Evolutionary conservation across 2,113 vertebrate genomes (phyloP), one percentile per base, ranked within the genome.

Genomic region (Carettochelys insculpta): DNA sequence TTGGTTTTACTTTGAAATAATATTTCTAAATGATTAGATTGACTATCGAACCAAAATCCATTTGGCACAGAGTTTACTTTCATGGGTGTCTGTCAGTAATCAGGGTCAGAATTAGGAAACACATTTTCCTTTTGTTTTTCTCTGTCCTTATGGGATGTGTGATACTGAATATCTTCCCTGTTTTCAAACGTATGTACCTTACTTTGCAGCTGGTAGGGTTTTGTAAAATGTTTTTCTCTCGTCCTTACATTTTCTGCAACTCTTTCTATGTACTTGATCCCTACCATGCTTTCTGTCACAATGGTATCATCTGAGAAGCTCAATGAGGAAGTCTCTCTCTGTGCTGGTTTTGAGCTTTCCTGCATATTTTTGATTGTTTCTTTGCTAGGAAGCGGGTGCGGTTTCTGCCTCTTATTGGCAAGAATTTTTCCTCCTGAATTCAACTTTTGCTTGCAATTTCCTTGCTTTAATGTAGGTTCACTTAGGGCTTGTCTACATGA

Each of bases 1-100:
- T 90, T 97, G 94, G 54, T 94, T 95, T 95, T 91, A 89, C 80
- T 95, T 96, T 93, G 45, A 43, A 93, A 45, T 84, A 80, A 65
- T 86, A 38, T 95, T 80, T 90, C 82, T 86, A 86, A 92, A 94
- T 89, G n/a, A 89, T 90, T 92, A 93, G 78, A 89, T 61, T 94
- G 58, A 0, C 0, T 80, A 77, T 80, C 92, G 94, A 89, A 58
- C 92, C 86, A 65, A 76, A 82, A 53, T 86, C 87, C 61, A 34
- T 54, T 91, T 91, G 96, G 88, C 91, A 76, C 24, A 86, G 88
- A 52, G 58, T 82, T 92, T 91, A 51, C 83, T 92, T 91, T 94
- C 50, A n/a, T 87, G 31, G 85, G 38, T 80, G 47, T 48, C 87
- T 86, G 61, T 85, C 90, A 84, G 68, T 78, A 19, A 29, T 80